Evolutionary conservation across 2,888 invertebrate genomes (phyloP).

Genomic region (Pheosia tremula): DNA sequence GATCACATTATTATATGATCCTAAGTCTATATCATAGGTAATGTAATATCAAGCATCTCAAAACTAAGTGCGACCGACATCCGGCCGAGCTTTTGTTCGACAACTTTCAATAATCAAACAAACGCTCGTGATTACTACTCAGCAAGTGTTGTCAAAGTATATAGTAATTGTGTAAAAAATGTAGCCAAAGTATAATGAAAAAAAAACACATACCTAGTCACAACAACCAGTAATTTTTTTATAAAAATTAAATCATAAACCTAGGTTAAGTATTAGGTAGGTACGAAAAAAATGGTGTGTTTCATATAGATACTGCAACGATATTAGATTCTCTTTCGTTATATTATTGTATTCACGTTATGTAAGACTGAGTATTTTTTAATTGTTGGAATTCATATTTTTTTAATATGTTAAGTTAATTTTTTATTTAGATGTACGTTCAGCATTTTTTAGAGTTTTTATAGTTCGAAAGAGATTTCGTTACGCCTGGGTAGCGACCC

Average conservation of each 20-base stretch:
- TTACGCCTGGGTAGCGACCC: background rate
- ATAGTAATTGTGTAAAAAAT: background rate
- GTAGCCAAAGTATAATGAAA: conserved; percentile 30
- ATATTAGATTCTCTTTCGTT: conserved; percentile 30
- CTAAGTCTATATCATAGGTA: too few relatives aligned
- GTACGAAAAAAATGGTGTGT: conserved; percentile 1
- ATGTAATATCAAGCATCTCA: background rate
- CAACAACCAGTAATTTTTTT: conserved; percentile 31
- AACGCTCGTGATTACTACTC: background rate
- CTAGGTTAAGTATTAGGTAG: too few relatives aligned
- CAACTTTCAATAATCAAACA: background rate
- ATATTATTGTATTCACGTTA: conserved; percentile 35
- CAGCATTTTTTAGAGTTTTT: conserved; percentile 41
- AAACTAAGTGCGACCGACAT: background rate
- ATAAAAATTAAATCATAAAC: conserved; percentile 3
- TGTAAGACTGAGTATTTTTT: conserved; percentile 53
- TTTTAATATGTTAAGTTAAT: conserved; percentile 24
- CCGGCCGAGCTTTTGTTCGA: background rate
- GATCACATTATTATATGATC: too few relatives aligned
- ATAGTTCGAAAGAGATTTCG: conserved; percentile 11
- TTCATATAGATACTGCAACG: conserved; percentile 14
- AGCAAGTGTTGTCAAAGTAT: conserved; percentile 9
- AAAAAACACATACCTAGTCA: conserved; percentile 42
- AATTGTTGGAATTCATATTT: conserved; percentile 31
- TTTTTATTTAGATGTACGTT: conserved; percentile 30